Evolutionary conservation across 2,797 vertebrate species (phyloP), one percentile per base, ranked within the genome.

Genomic region (Syngnathus acus): DNA sequence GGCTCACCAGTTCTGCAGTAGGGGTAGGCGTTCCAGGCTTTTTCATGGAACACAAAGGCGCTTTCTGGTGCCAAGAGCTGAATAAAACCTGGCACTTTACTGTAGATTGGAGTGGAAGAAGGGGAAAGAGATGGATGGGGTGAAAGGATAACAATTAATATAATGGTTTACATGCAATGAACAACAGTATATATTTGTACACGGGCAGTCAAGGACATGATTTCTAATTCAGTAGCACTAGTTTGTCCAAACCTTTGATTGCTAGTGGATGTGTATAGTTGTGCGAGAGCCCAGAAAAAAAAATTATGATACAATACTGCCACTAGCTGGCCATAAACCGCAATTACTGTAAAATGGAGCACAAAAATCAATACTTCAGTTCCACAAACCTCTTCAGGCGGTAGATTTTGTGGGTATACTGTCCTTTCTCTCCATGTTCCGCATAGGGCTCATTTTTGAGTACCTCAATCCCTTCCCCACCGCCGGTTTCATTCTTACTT

Each of bases 401-500:
- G 80, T 96, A 98, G 79, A 95, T 93, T 89, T 98, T 98, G 83
- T 95, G 95, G 11, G 95, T 98, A 5, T 93, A 98, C 60, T 97
- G 96, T 62, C 95, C 95, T 79, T 92, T 95, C 85, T 95, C 94
- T 0, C 92, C 94, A 43, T 95, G 92, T 73, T 95, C 86, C 72
- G 95, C 95, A 43, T 95, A 98, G 32, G 96, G 95, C 62, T 97
- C 95, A 1, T 98, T 98, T 78, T 91, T 94, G 65, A 98, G 88
- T 32, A 98, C 95, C 75, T 97, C 92, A 19, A 98, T 96, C 69
- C 96, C 96, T 81, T 98, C 96, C 0, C 95, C 95, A 26, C 96
- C 96, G 1, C 96, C 96, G 0, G 96, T 98, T 83, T 98, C 96
- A 80, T 98, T 97, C 82, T 98, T 98, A 88, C 96, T 98, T 39